These are phyloP conservation scores for Papilio polyxenes DNA, from an alignment of 1,140 invertebrate genomes.

Conservation along the genomic window DNA sequence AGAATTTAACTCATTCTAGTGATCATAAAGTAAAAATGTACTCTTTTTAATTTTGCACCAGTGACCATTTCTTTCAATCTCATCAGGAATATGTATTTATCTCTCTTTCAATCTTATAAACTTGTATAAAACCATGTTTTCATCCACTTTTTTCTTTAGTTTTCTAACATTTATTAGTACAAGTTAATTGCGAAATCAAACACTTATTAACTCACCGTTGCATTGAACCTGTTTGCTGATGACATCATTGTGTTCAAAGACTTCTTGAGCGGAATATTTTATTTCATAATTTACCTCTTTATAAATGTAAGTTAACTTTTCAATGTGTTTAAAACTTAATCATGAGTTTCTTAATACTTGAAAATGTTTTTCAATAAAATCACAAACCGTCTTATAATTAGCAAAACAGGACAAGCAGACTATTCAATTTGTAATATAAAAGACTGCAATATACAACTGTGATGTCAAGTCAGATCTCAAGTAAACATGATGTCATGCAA, in stretches of 20 bases:
- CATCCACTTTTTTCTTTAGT: neutral
- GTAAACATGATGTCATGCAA: neutral
- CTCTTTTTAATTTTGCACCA: too few species aligned
- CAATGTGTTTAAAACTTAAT: neutral
- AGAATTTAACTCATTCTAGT: neutral
- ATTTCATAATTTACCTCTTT: neutral
- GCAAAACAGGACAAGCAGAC: neutral
- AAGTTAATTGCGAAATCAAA: neutral
- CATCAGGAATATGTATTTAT: neutral
- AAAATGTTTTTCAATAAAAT: too few species aligned
- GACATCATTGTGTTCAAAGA: conserved; percentile 11
- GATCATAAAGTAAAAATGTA: neutral
- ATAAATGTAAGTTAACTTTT: neutral
- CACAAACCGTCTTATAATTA: too few species aligned
- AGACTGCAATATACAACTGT: neutral
- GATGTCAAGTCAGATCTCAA: neutral
- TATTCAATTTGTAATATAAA: neutral
- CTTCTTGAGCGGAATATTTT: neutral
- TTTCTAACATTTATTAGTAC: neutral
- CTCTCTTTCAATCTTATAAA: neutral
- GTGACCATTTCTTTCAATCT: too few species aligned
- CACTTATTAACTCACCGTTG: neutral
- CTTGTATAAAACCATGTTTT: neutral
- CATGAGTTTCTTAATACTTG: too few species aligned
- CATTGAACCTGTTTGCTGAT: neutral